Evolutionary conservation across 2,113 vertebrate species (phyloP), one percentile per base, ranked within the genome.

Genomic region (Siniperca chuatsi): DNA sequence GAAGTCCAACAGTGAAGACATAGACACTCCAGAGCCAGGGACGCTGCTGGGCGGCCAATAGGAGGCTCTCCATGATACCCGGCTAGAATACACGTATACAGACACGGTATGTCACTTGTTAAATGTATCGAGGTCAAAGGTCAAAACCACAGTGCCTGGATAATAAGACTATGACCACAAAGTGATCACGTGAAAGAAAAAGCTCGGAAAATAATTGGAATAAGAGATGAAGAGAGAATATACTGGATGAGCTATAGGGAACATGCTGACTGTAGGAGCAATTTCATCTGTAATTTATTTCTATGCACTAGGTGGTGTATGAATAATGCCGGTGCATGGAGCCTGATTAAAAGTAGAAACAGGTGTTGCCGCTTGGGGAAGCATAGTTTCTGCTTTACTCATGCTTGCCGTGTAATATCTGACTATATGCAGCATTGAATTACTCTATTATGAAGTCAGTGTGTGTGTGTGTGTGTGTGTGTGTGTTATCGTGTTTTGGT

Each of bases 1-100:
- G 96, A 55, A 97, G 94, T 75, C 95, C 96, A n/a, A 97, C 93
- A 0, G 81, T 90, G 82, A 97, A 95, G 57, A 96, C 90, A 1
- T 95, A 97, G 29, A 97, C 57, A 0, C 93, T 87, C 95, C 95
- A 95, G 42, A 97, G 95, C 96, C 96, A 96, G 3, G 96, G 96
- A 0, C 88, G 93, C 79, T 95, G 83, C 8, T 78, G 8, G 21
- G 95, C 84, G 10, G 96, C 94, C 71, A 93, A 0, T 1, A 95
- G 42, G 61, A 97, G 85, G 84, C 72, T 85, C 65, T 95, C 87
- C n/a, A 96, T 71, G 25, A 95, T 9, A 4, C 95, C 94, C 0
- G 65, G 83, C 96, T 96, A 37, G 0, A 82, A 44, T 18, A 48
- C 18, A 80, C 42, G 52, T 7, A 64, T 3, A 67, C 18, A 78